Evolutionary conservation across 2,113 vertebrate genomes (phyloP).

Genomic region (Centropristis striata): DNA sequence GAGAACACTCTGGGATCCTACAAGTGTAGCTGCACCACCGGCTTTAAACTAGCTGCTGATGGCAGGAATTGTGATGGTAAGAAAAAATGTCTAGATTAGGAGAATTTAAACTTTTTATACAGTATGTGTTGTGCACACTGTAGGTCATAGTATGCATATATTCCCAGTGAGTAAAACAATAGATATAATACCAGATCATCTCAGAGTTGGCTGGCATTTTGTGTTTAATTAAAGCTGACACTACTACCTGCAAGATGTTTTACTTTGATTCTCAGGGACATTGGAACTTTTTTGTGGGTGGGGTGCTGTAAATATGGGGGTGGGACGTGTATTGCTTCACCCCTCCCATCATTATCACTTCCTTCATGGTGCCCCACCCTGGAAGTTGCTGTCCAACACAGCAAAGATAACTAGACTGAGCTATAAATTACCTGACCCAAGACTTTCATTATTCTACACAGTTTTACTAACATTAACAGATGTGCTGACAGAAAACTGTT

Average conservation of each 20-base stretch:
- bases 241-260: neutral
- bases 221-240: neutral
- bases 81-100: neutral
- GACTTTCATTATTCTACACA: no score
- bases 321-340: no score
- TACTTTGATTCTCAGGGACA: neutral
- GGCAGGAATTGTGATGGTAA: constrained; percentile 94
- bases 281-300: no score
- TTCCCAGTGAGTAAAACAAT: neutral
- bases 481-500: no score
- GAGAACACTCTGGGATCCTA: constrained; percentile 95
- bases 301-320: no score
- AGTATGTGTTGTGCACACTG: neutral
- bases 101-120: neutral
- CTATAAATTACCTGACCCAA: no score
- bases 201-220: neutral
- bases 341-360: no score
- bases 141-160: neutral
- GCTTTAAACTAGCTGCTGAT: constrained; percentile 92
- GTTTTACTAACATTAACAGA: no score
- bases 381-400: no score
- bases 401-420: no score
- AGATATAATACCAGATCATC: neutral
- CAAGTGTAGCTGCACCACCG: constrained; percentile 92
- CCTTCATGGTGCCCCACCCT: no score